Base-by-base conservation (phyloP, 2,888 invertebrate genomes). In the Dromius quadrimaculatus region DNA sequence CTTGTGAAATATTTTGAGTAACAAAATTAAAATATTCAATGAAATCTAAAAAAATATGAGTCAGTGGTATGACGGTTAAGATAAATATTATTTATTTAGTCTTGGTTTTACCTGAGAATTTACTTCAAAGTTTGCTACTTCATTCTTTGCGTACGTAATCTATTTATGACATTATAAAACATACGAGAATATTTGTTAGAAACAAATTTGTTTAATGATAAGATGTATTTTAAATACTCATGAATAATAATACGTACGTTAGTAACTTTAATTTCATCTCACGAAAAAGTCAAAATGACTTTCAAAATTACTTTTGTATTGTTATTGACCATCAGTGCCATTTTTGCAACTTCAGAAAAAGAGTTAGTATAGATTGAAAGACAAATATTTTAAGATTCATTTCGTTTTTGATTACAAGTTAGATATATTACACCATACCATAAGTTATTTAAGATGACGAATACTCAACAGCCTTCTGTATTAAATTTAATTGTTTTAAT, bases 341-440 rank as follows among this genome's bases (percentile, higher is more conserved):
- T 54, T 11, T 15, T 54, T 54, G 9, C 28, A 11, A 13, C 50
- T 15, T n/a, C 50, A 23, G 50, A 54, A 54, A 54, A 54, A 54
- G 50, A 54, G 50, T 54, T 54, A 54, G 50, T 54, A 54, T 54
- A 50, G n/a, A n/a, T 50, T 11, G 6, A 15, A 41, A 3, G 15
- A 4, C 15, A 28, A 28, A 28, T 13, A 54, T 3, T 8, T 28
- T 28, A 3, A 28, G 28, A 5, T 5, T 3, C 8, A 5, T 28
- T 3, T 28, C 3, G 28, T 5, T 28, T 5, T 28, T 54, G 23
- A 54, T 28, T 28, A 28, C 28, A 1, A 28, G n/a, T 50, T 28
- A 15, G 3, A 23, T n/a, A n/a, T n/a, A n/a, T n/a, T n/a, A n/a
- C n/a, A n/a, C n/a, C n/a, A n/a, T n/a, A n/a, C n/a, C n/a, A n/a